These are phyloP conservation scores for Zaprionus kolodkinae DNA, from an alignment of 1,140 invertebrate genomes.

Conservation along the genomic window DNA sequence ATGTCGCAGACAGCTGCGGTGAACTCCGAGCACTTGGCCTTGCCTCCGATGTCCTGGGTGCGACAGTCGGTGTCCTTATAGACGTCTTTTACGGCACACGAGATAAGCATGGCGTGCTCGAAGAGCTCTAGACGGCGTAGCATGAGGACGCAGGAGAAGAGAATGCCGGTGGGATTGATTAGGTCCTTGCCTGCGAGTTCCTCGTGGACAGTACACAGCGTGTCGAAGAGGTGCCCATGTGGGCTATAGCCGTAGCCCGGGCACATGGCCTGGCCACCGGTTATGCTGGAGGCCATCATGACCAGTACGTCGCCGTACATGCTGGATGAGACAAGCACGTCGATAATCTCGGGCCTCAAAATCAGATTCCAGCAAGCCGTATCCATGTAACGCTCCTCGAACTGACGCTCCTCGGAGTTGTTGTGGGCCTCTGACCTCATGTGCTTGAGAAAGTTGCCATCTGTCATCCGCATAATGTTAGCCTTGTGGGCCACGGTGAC, in stretches of 20 bases:
- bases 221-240: constrained; percentile 42
- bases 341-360: constrained; percentile 34
- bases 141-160: constrained; percentile 52
- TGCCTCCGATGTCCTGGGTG: constrained; percentile 56
- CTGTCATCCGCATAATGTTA: constrained; percentile 65
- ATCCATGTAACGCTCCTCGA: constrained; percentile 70
- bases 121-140: constrained; percentile 31
- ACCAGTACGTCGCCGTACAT: constrained; percentile 70
- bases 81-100: constrained; percentile 36
- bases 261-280: constrained; percentile 46
- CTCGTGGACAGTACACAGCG: background rate
- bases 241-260: constrained; percentile 51
- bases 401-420: background rate
- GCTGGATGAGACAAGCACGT: constrained; percentile 62
- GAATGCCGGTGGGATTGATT: constrained; percentile 62
- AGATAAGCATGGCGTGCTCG: constrained; percentile 26
- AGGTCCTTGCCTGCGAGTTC: constrained; percentile 38
- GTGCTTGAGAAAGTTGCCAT: constrained; percentile 57
- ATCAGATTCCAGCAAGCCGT: constrained; percentile 51
- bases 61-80: constrained; percentile 57
- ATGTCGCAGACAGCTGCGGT: constrained; percentile 49
- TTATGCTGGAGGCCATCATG: constrained; percentile 50
- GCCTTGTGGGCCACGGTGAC: constrained; percentile 70
- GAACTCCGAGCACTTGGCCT: constrained; percentile 57
- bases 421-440: constrained; percentile 44